A percentile compares a stretch with the other conserved stretches of the same genome.
Conservation (phyloP, 2,797 vertebrate species). For the Threskiornis aethiopicus region DNA sequence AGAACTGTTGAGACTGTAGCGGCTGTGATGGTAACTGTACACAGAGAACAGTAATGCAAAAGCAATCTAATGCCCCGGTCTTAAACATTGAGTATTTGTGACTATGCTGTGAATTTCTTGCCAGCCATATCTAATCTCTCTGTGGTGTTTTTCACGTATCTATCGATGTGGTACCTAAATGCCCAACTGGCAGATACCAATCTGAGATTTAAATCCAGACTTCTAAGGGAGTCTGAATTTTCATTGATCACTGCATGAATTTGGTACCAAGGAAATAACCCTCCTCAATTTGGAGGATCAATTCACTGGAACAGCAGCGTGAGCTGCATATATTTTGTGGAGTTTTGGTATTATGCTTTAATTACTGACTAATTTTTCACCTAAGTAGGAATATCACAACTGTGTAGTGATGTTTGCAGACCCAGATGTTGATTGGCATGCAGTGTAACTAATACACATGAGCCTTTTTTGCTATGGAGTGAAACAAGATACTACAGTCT, state of each 20-base stretch:
- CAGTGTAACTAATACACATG: neutral
- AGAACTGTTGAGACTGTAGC: fast-evolving
- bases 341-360: neutral
- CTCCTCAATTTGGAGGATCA: neutral
- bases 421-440: neutral
- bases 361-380: constrained; percentile 12
- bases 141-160: neutral
- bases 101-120: neutral
- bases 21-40: neutral
- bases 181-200: neutral
- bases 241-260: neutral
- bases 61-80: neutral
- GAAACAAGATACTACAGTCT: constrained; percentile 8
- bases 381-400: neutral
- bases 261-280: neutral
- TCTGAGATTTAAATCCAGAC: neutral
- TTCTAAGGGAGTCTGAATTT: neutral
- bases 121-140: neutral
- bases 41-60: neutral
- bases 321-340: neutral
- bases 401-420: constrained; percentile 2
- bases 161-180: neutral
- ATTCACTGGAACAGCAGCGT: neutral
- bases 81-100: neutral
- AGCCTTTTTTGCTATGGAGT: neutral